A percentile compares a stretch with the other conserved stretches of the same genome.
These are phyloP conservation scores for Peromyscus leucopus DNA, from an alignment of 2,113 vertebrate species.

Conservation along the genomic window DNA sequence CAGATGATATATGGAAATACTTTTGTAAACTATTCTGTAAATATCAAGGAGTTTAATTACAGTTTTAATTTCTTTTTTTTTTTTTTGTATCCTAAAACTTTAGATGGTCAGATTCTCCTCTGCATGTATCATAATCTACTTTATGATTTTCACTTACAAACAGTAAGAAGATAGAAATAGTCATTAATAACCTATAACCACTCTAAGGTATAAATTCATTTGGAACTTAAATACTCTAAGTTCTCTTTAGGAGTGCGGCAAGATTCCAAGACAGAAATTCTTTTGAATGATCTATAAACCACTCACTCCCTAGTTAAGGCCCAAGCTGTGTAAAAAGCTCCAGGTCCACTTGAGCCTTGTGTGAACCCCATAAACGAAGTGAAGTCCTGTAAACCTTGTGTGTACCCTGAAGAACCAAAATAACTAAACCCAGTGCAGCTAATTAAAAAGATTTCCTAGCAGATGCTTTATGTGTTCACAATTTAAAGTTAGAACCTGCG, in stretches of 20 bases:
- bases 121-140: not conserved
- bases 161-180: conserved; percentile 49
- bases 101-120: not conserved
- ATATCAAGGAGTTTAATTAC: conserved; percentile 9
- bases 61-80: not conserved
- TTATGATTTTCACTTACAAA: conserved; percentile 50
- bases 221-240: conserved; percentile 29
- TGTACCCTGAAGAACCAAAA: conserved; percentile 48
- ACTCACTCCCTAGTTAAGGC: conserved; percentile 46
- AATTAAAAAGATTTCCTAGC: conserved; percentile 44
- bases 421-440: not conserved
- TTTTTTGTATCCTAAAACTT: conserved; percentile 46
- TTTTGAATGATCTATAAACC: conserved; percentile 74
- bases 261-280: conserved; percentile 69
- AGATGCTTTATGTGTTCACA: not conserved
- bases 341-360: conserved; percentile 59
- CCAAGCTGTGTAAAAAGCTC: conserved; percentile 69
- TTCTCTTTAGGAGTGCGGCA: conserved; percentile 25
- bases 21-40: conserved; percentile 23
- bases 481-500: conserved; percentile 27
- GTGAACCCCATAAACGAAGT: conserved; percentile 56
- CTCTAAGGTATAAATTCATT: conserved; percentile 57
- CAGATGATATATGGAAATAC: not conserved
- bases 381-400: conserved; percentile 29
- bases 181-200: conserved; percentile 35